phyloP scores from a whole-genome alignment of 2,888 invertebrate genomes.

The Psylliodes chrysocephalus region DNA sequence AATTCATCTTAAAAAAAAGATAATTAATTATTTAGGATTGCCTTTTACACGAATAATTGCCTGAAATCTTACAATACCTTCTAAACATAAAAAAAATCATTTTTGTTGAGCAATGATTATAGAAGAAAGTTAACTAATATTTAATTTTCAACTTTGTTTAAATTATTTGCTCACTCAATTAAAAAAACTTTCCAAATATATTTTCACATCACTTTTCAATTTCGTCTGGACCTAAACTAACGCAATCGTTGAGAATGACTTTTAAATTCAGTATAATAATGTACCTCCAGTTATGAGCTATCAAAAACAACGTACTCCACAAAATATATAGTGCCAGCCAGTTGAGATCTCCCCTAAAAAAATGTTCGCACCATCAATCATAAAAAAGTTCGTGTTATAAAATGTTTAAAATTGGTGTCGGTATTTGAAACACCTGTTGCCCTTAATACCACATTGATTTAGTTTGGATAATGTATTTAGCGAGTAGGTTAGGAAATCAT shows the following conservation, averaged over 20 bases:
- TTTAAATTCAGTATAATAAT: background rate
- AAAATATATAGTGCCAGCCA: background rate
- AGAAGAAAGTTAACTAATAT: too few relatives aligned
- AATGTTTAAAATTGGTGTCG: constrained; percentile 8
- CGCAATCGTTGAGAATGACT: background rate
- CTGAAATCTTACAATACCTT: too few relatives aligned
- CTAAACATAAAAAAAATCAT: too few relatives aligned
- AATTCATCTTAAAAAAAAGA: background rate
- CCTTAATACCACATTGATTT: background rate
- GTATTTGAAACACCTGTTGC: constrained; percentile 12
- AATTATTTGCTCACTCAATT: too few relatives aligned
- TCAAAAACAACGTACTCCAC: constrained; percentile 2
- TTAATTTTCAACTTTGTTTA: too few relatives aligned
- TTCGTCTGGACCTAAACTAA: background rate
- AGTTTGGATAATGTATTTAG: too few relatives aligned
- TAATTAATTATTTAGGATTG: background rate
- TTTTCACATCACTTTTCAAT: too few relatives aligned
- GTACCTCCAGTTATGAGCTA: constrained; percentile 5
- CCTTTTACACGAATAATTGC: too few relatives aligned
- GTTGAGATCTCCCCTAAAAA: constrained; percentile 4
- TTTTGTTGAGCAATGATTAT: too few relatives aligned
- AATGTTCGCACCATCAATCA: constrained; percentile 2
- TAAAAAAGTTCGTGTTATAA: background rate
- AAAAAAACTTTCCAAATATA: too few relatives aligned
- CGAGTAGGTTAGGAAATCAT: too few relatives aligned